Percentiles rank a stretch among this genome's conserved stretches.
These are phyloP conservation scores for Coelopa pilipes DNA, from an alignment of 2,888 invertebrate genomes.

Conservation along the genomic window DNA sequence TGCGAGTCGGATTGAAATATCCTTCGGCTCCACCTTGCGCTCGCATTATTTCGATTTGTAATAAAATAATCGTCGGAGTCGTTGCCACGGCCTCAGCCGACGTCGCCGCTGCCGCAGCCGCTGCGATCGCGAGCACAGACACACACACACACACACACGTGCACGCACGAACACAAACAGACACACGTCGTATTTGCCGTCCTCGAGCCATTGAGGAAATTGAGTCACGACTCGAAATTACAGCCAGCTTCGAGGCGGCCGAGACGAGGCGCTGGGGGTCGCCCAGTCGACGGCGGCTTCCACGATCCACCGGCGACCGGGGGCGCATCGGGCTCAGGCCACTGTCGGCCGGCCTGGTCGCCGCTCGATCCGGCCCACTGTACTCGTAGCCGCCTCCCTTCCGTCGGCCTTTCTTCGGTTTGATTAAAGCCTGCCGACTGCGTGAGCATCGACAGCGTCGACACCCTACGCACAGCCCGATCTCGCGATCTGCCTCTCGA, in stretches of 20 bases:
- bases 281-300: conserved; percentile 9
- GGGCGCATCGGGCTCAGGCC: no score
- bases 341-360: no score
- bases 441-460: no score
- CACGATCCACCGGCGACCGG: not conserved
- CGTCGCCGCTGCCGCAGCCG: not conserved
- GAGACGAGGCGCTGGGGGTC: no score
- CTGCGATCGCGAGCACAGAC: not conserved
- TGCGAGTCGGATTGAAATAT: conserved; percentile 46
- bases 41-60: conserved; percentile 51
- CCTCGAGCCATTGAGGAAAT: conserved; percentile 44
- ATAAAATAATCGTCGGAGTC: conserved; percentile 50
- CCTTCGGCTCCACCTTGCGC: conserved; percentile 48
- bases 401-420: no score
- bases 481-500: no score
- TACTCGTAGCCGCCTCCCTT: no score
- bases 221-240: conserved; percentile 43
- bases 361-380: no score
- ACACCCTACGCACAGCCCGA: no score
- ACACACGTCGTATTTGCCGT: conserved; percentile 39
- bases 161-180: not conserved
- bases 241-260: conserved; percentile 2
- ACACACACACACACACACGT: no score
- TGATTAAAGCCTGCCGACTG: no score
- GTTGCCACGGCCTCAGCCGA: conserved; percentile 30